These are phyloP conservation scores for Agriopis leucophaearia DNA, from an alignment of 2,888 invertebrate species.

Conservation along the genomic window DNA sequence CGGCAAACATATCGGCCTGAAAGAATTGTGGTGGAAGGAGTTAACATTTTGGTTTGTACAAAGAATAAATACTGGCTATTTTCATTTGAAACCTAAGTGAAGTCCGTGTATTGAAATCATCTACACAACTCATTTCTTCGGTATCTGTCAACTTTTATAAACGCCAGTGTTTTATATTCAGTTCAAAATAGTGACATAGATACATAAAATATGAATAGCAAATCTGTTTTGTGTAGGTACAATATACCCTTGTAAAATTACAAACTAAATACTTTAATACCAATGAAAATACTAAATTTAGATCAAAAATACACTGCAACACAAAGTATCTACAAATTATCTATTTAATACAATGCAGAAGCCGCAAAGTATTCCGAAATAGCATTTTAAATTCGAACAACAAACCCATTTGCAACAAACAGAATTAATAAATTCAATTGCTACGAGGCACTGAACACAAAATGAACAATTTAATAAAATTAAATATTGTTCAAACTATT, in stretches of 20 bases:
- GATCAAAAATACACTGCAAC: background rate
- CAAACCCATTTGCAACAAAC: conserved; percentile 27
- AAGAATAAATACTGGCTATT: background rate
- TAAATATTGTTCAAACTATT: conserved; percentile 68
- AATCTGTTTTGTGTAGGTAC: too few relatives aligned
- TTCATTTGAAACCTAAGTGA: background rate
- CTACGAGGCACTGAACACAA: conserved; percentile 48
- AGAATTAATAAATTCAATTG: conserved; percentile 55
- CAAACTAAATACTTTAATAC: background rate
- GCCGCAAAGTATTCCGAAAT: conserved; percentile 17
- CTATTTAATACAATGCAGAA: conserved; percentile 25
- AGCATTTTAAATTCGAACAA: conserved; percentile 29
- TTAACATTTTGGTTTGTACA: background rate
- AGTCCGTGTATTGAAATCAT: background rate
- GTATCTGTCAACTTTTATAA: too few relatives aligned
- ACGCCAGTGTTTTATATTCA: too few relatives aligned
- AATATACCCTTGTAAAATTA: background rate
- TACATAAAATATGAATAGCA: too few relatives aligned
- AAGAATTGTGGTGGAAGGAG: conserved; percentile 6
- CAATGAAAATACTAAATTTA: background rate
- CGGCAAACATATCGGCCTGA: conserved; percentile 96
- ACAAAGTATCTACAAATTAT: conserved; percentile 8
- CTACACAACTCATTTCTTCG: too few relatives aligned
- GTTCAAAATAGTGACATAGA: too few relatives aligned
- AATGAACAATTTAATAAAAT: conserved; percentile 52